Conservation (phyloP, 2,113 vertebrate species). For the Riparia riparia region DNA sequence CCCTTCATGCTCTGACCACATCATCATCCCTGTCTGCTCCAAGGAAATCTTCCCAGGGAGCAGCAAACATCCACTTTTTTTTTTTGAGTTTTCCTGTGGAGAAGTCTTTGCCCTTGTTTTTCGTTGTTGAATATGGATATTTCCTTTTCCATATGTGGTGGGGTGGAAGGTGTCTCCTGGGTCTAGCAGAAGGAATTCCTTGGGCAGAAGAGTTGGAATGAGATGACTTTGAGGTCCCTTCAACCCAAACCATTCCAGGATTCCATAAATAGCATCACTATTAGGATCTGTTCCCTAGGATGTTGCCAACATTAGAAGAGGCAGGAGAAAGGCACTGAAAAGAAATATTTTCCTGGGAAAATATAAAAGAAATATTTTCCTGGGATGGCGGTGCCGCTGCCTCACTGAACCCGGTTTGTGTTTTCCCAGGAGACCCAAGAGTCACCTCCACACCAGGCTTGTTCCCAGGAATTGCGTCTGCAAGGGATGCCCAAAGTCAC, state of each 20-base stretch:
- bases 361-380: background rate
- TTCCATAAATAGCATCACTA: background rate
- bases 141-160: background rate
- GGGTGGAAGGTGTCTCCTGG: background rate
- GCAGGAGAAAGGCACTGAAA: background rate
- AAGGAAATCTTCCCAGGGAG: background rate
- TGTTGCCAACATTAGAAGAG: background rate
- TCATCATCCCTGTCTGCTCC: background rate
- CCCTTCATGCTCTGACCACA: fast-evolving
- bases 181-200: background rate
- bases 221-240: background rate
- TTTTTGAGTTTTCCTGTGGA: background rate
- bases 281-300: background rate
- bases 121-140: background rate
- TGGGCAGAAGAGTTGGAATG: background rate
- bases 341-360: background rate
- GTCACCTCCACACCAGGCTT: background rate
- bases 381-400: background rate
- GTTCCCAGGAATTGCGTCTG: background rate
- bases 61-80: fast-evolving
- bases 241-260: background rate
- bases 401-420: fast-evolving
- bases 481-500: background rate
- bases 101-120: background rate
- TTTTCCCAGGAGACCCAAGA: background rate